Conservation (phyloP, 2,797 vertebrate species). For the Saxicola maurus region DNA sequence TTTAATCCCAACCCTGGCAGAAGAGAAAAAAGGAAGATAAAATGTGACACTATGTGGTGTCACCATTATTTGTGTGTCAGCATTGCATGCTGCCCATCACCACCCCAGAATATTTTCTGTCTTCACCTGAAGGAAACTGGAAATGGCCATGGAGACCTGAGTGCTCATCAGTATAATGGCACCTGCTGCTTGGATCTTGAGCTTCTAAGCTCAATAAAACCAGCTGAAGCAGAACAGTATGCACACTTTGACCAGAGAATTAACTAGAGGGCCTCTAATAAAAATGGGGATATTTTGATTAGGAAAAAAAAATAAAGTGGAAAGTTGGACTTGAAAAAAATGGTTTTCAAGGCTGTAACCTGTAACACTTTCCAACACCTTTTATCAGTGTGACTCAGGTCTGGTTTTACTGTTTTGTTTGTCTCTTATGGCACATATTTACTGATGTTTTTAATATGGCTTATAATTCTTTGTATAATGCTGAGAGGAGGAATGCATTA, state of each 20-base stretch:
- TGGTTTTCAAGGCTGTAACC: not conserved
- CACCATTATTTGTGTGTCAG: not conserved
- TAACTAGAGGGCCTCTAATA: not conserved
- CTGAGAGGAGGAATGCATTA: not conserved
- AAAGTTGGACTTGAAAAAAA: not conserved
- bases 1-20: too few species aligned
- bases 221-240: not conserved
- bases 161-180: not conserved
- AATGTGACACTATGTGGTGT: fast-evolving
- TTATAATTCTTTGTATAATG: not conserved
- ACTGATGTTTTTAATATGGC: not conserved
- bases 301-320: not conserved
- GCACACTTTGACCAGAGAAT: not conserved
- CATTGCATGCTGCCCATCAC: not conserved
- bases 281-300: not conserved
- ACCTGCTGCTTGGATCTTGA: not conserved
- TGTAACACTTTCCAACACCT: not conserved
- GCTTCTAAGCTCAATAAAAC: not conserved
- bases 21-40: too few species aligned
- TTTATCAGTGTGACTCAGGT: not conserved
- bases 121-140: not conserved
- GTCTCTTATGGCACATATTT: not conserved
- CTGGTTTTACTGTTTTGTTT: not conserved
- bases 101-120: not conserved
- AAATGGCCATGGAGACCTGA: not conserved